phyloP scores from a whole-genome alignment of 2,888 invertebrate species.

The Philaethria dido region DNA sequence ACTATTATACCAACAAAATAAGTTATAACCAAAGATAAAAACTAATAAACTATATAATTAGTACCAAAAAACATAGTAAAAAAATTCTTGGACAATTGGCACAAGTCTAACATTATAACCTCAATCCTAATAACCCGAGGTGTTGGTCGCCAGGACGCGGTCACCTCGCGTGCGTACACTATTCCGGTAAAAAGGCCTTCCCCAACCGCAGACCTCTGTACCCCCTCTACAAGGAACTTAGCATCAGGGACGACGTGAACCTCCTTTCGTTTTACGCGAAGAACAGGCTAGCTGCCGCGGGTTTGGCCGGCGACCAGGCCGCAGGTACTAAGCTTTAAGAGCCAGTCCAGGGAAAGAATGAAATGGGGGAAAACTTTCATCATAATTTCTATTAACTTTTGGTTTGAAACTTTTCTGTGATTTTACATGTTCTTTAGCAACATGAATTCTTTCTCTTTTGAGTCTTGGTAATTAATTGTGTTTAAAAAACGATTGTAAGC shows the following conservation, averaged over 20 bases:
- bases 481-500: conserved; percentile 22
- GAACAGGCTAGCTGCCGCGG: conserved; percentile 88
- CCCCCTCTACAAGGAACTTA: conserved; percentile 89
- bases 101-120: conserved; percentile 58
- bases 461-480: conserved; percentile 8
- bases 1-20: neutral
- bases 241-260: conserved; percentile 93
- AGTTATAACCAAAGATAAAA: too few species aligned
- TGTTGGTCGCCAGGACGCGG: conserved; percentile 88
- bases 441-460: conserved; percentile 10
- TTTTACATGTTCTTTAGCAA: neutral
- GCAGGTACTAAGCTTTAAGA: conserved; percentile 68
- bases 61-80: too few species aligned
- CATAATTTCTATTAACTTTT: conserved; percentile 9
- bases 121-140: conserved; percentile 72
- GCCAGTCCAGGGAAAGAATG: conserved; percentile 9
- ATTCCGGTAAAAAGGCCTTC: conserved; percentile 91
- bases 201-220: conserved; percentile 89
- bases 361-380: neutral
- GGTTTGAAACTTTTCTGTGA: conserved; percentile 11
- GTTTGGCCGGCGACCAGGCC: conserved; percentile 74
- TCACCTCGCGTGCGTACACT: conserved; percentile 92
- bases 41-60: too few species aligned
- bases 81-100: conserved; percentile 36
- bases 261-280: conserved; percentile 94